These are phyloP conservation scores for Diphyllodes magnificus DNA, from an alignment of 2,113 vertebrate genomes.

Conservation along the genomic window DNA sequence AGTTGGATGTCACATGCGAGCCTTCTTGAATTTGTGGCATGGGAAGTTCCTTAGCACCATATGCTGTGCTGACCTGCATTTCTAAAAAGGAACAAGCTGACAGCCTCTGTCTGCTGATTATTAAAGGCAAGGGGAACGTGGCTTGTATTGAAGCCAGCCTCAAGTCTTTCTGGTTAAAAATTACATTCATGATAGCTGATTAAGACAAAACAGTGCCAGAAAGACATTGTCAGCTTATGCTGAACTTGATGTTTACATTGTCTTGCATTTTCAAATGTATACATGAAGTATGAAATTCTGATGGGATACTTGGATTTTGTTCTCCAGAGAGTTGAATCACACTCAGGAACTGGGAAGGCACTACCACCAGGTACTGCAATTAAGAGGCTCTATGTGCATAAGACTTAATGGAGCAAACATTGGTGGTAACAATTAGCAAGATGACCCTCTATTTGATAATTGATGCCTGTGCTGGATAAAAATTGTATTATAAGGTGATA, in stretches of 20 bases:
- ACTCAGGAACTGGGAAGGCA: not conserved
- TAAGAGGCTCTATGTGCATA: not conserved
- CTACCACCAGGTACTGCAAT: not conserved
- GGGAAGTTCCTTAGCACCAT: not conserved
- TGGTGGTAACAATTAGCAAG: not conserved
- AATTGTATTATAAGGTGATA: not conserved
- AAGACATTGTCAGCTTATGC: not conserved
- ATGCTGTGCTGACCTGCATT: not conserved
- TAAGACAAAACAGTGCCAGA: not conserved
- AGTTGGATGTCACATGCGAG: not conserved
- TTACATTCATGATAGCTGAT: fast-evolving
- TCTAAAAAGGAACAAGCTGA: not conserved
- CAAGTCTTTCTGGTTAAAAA: not conserved
- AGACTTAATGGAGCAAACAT: not conserved
- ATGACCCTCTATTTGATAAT: not conserved
- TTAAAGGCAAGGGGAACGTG: not conserved
- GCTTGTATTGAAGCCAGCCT: not conserved
- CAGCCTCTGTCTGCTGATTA: not conserved
- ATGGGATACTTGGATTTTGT: not conserved
- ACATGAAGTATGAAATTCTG: not conserved
- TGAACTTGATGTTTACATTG: not conserved
- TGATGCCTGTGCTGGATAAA: not conserved
- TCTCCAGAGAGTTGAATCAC: not conserved
- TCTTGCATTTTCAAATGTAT: not conserved
- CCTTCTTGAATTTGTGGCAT: not conserved